Percentiles rank a stretch among this genome's conserved stretches.
Evolutionary conservation across 2,888 invertebrate species (phyloP).

Genomic region (Amphipoea lucens): DNA sequence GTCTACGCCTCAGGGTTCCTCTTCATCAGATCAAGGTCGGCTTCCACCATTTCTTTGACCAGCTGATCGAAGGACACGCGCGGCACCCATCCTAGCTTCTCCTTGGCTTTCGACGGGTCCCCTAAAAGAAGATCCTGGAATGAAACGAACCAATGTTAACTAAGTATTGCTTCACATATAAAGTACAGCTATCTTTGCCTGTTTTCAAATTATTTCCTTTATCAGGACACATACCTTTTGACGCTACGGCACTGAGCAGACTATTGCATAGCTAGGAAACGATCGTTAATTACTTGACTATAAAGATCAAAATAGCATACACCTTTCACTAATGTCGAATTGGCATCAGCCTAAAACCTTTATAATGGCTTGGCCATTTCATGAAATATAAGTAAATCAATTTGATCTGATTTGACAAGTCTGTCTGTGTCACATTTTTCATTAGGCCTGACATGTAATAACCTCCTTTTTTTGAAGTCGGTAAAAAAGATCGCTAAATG

Average conservation of each 20-base stretch:
- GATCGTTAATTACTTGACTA: no score
- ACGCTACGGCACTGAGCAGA: background rate
- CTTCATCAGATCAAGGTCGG: slow-evolving; percentile 97
- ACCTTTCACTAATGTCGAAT: no score
- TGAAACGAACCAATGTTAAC: background rate
- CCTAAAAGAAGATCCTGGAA: slow-evolving; percentile 96
- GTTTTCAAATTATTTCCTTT: background rate
- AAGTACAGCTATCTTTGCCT: background rate
- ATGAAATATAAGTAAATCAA: background rate
- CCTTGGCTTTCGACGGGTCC: slow-evolving; percentile 97
- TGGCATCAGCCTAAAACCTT: no score
- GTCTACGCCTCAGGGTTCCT: slow-evolving; percentile 96
- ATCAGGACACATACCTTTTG: background rate
- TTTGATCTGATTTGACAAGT: background rate
- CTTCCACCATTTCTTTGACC: slow-evolving; percentile 98
- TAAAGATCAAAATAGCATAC: no score
- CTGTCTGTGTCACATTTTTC: background rate
- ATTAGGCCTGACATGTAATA: background rate
- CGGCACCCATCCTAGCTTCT: slow-evolving; percentile 96
- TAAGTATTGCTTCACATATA: background rate
- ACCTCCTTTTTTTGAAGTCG: no score
- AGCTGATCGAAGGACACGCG: slow-evolving; percentile 95
- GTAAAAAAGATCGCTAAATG: no score
- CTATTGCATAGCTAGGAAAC: no score
- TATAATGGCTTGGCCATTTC: no score